A percentile compares a stretch with the other conserved stretches of the same genome.
Evolutionary conservation across 2,888 invertebrate genomes (phyloP).

Genomic region (Acronicta aceris): DNA sequence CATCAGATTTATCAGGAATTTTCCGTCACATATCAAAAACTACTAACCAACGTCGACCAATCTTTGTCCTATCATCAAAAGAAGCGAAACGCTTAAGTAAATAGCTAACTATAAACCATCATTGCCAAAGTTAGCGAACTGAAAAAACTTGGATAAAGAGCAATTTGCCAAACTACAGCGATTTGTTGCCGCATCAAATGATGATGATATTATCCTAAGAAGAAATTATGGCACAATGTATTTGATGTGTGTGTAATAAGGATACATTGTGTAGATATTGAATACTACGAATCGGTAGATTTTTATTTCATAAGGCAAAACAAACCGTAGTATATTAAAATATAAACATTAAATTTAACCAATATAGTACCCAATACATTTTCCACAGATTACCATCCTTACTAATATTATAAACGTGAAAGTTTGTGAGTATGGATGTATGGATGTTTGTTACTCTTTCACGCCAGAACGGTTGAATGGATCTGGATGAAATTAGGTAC

Average conservation of each 20-base stretch:
- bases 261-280: slow-evolving; percentile 14
- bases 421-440: too few species aligned
- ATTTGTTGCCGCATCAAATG: slow-evolving; percentile 64
- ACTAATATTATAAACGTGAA: too few species aligned
- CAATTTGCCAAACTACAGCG: slow-evolving; percentile 65
- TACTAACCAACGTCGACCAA: slow-evolving; percentile 29
- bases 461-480: too few species aligned
- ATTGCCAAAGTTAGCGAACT: slow-evolving; percentile 48
- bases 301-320: too few species aligned
- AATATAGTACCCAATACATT: too few species aligned
- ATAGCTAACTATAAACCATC: slow-evolving; percentile 43
- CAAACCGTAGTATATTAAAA: too few species aligned
- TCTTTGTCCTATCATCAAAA: slow-evolving; percentile 37
- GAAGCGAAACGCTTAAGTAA: slow-evolving; percentile 47
- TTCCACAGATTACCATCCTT: too few species aligned
- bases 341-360: too few species aligned
- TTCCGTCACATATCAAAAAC: not conserved
- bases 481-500: too few species aligned
- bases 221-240: slow-evolving; percentile 39
- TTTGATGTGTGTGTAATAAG: slow-evolving; percentile 35
- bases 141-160: slow-evolving; percentile 57
- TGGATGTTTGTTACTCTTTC: too few species aligned
- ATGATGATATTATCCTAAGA: slow-evolving; percentile 60
- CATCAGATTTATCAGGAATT: not conserved
- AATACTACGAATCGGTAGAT: too few species aligned